Percentiles rank a stretch among this genome's conserved stretches.
Evolutionary conservation across 2,797 vertebrate genomes (phyloP).

Genomic region (Emydoidea blandingii): DNA sequence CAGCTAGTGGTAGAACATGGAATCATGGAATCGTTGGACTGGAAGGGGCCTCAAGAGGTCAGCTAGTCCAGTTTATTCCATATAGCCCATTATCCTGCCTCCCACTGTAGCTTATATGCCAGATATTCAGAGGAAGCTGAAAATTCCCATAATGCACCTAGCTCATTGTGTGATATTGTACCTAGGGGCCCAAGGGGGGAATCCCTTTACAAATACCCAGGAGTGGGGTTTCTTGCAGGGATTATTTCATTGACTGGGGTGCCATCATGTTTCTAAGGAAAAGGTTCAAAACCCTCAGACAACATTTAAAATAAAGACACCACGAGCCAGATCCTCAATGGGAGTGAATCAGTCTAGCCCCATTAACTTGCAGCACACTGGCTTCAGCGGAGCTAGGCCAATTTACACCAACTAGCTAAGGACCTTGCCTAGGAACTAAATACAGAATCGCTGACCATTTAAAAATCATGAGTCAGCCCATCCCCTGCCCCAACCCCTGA

Average conservation of each 20-base stretch:
- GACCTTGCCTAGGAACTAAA: too few species aligned
- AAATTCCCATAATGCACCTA: background rate
- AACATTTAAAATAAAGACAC: background rate
- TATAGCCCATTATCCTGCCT: background rate
- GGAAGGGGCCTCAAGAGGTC: too few species aligned
- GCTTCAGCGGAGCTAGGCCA: too few species aligned
- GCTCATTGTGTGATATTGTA: background rate
- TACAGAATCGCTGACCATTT: too few species aligned
- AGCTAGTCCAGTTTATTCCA: background rate
- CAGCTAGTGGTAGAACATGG: background rate
- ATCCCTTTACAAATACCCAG: background rate
- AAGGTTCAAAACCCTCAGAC: background rate
- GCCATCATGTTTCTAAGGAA: background rate
- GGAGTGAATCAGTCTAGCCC: too few species aligned
- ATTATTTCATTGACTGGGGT: background rate
- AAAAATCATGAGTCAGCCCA: too few species aligned
- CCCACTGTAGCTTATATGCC: accelerated
- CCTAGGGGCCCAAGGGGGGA: background rate
- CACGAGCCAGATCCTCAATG: too few species aligned
- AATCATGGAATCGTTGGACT: too few species aligned
- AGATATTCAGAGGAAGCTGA: background rate
- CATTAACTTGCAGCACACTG: too few species aligned
- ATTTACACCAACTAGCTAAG: too few species aligned
- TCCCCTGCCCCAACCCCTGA: too few species aligned
- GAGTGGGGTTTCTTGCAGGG: background rate